A percentile compares a stretch with the other conserved stretches of the same genome.
Conservation (phyloP, 2,888 invertebrate species). For the Campaea margaritaria region DNA sequence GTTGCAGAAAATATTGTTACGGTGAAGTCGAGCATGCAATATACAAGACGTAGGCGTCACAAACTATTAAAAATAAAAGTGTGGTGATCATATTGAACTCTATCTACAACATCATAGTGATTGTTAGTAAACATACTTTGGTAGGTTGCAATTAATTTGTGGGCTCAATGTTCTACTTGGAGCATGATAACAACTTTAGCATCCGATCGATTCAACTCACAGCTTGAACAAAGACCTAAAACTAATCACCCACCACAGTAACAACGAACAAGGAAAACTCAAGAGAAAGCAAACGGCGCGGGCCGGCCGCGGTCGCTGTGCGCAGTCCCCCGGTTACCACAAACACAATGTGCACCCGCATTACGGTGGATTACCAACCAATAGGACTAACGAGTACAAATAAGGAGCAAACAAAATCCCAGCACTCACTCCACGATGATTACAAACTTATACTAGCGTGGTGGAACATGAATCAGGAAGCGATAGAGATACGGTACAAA, state of each 20-base stretch:
- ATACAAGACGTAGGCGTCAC: conserved; percentile 55
- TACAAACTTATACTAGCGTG: conserved; percentile 75
- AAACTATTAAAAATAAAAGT: conserved; percentile 57
- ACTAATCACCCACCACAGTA: conserved; percentile 77
- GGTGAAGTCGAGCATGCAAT: conserved; percentile 61
- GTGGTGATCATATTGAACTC: conserved; percentile 46
- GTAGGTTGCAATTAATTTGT: conserved; percentile 69
- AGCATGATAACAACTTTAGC: conserved; percentile 73
- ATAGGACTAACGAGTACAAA: conserved; percentile 70
- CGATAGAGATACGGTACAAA: conserved; percentile 78
- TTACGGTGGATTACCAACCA: conserved; percentile 75
- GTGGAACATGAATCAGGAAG: conserved; percentile 81
- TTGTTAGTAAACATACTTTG: conserved; percentile 67
- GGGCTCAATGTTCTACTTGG: conserved; percentile 82
- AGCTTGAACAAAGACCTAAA: conserved; percentile 74
- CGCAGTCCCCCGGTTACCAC: conserved; percentile 70
- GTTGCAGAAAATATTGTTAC: conserved; percentile 60
- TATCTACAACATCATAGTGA: conserved; percentile 66
- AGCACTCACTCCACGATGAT: conserved; percentile 80
- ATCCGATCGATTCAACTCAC: conserved; percentile 66
- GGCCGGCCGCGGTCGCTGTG: conserved; percentile 54
- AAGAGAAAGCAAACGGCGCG: conserved; percentile 71
- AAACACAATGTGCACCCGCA: conserved; percentile 80
- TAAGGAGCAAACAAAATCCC: conserved; percentile 82
- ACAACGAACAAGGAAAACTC: conserved; percentile 72